Conservation (phyloP, 2,113 vertebrate genomes). For the Pica pica region DNA sequence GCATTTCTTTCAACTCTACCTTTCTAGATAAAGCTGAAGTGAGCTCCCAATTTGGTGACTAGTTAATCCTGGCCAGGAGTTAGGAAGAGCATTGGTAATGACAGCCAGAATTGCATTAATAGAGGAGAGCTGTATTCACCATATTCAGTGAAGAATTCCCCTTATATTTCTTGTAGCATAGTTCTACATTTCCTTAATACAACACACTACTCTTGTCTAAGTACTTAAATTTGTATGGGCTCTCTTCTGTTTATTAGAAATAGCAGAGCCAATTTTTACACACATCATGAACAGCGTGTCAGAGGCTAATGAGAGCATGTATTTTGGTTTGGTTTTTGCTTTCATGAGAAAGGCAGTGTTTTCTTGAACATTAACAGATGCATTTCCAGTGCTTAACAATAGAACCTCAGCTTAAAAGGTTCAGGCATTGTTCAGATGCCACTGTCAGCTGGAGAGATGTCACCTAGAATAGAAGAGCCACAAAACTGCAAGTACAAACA, state of each 20-base stretch:
- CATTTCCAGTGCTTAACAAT: background rate
- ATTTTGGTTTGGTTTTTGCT: background rate
- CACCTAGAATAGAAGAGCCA: background rate
- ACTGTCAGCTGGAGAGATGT: background rate
- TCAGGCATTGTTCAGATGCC: background rate
- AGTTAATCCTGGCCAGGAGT: constrained; percentile 25
- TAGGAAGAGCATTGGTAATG: background rate
- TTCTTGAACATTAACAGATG: background rate
- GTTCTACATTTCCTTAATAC: background rate
- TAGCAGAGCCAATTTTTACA: constrained; percentile 15
- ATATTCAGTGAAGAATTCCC: background rate
- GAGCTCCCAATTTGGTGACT: background rate
- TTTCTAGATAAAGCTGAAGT: background rate
- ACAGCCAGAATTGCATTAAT: background rate
- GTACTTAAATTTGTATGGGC: background rate
- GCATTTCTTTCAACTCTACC: background rate
- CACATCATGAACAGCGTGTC: background rate
- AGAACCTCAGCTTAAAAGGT: background rate
- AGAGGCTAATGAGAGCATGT: constrained; percentile 24
- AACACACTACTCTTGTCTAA: background rate
- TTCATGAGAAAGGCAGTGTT: background rate
- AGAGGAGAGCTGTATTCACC: background rate
- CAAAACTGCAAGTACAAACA: background rate
- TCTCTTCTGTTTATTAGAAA: constrained; percentile 10
- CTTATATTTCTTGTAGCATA: background rate